Conservation (phyloP, 1,140 invertebrate species). For the Choristoneura fumiferana region DNA sequence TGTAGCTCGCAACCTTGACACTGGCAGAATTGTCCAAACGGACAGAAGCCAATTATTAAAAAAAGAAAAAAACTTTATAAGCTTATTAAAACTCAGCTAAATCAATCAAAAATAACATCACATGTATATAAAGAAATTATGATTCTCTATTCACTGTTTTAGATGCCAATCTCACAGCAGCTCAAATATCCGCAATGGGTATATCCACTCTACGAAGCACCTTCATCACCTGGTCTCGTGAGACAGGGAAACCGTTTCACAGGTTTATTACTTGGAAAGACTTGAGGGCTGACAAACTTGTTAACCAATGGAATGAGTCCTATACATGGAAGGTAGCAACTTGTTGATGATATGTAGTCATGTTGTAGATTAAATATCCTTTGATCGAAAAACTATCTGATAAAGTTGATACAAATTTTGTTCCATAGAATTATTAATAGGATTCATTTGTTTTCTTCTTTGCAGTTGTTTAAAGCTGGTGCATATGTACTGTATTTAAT, state of each 20-base stretch:
- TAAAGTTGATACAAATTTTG: conserved; percentile 24
- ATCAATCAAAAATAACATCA: too few relatives aligned
- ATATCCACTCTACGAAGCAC: conserved; percentile 93
- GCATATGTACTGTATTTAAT: conserved; percentile 86
- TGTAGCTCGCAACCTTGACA: too few relatives aligned
- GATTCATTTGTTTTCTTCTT: conserved; percentile 26
- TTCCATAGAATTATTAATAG: too few relatives aligned
- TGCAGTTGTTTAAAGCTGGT: conserved; percentile 72
- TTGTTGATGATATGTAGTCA: background rate
- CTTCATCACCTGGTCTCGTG: conserved; percentile 93
- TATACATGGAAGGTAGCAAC: conserved; percentile 86
- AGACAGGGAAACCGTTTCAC: conserved; percentile 90
- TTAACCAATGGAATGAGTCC: conserved; percentile 92
- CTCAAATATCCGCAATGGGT: conserved; percentile 87
- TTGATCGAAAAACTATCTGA: too few relatives aligned
- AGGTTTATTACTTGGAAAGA: conserved; percentile 99
- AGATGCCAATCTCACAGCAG: conserved; percentile 81
- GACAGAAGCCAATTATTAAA: too few relatives aligned
- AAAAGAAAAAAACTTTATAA: too few relatives aligned
- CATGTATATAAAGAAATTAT: too few relatives aligned
- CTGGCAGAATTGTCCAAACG: too few relatives aligned
- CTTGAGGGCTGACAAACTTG: conserved; percentile 87
- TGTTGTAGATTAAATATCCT: background rate
- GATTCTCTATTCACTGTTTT: too few relatives aligned
- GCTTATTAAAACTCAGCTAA: too few relatives aligned